Evolutionary conservation across 2,888 invertebrate species (phyloP).

Genomic region (Parelbella ahira): DNA sequence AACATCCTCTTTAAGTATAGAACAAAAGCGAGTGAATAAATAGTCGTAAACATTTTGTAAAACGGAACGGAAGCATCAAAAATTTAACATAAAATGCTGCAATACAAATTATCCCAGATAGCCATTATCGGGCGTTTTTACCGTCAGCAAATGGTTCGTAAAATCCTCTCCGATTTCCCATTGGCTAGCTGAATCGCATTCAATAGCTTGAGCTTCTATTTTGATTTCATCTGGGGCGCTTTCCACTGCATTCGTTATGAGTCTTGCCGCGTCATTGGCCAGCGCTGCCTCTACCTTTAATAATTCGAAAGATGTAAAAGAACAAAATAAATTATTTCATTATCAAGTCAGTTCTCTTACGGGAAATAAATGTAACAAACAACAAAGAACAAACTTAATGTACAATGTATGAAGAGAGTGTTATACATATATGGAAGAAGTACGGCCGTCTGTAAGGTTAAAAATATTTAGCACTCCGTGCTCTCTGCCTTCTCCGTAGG

Average conservation of each 20-base stretch:
- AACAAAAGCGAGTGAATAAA: too few relatives aligned
- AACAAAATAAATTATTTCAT: too few relatives aligned
- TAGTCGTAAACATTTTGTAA: constrained; percentile 4
- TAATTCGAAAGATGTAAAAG: not conserved
- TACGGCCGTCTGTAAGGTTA: too few relatives aligned
- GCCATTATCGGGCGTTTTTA: constrained; percentile 31
- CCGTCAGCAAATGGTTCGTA: constrained; percentile 57
- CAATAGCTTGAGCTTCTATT: constrained; percentile 50
- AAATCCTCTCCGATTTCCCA: constrained; percentile 64
- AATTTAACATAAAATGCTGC: constrained; percentile 14
- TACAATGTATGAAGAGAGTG: too few relatives aligned
- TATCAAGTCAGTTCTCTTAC: too few relatives aligned
- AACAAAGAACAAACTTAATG: too few relatives aligned
- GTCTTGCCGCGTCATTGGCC: constrained; percentile 62
- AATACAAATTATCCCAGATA: constrained; percentile 6
- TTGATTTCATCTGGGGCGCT: constrained; percentile 57
- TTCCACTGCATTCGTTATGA: constrained; percentile 65
- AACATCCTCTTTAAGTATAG: not conserved
- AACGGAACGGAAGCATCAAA: constrained; percentile 7
- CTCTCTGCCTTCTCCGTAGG: too few relatives aligned
- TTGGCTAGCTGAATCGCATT: constrained; percentile 54
- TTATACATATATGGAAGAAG: too few relatives aligned
- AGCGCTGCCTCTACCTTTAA: constrained; percentile 59
- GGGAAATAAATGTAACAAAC: too few relatives aligned
- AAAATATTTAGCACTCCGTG: too few relatives aligned